Conservation (phyloP, 2,888 invertebrate species). For the Morpho deidamia region DNA sequence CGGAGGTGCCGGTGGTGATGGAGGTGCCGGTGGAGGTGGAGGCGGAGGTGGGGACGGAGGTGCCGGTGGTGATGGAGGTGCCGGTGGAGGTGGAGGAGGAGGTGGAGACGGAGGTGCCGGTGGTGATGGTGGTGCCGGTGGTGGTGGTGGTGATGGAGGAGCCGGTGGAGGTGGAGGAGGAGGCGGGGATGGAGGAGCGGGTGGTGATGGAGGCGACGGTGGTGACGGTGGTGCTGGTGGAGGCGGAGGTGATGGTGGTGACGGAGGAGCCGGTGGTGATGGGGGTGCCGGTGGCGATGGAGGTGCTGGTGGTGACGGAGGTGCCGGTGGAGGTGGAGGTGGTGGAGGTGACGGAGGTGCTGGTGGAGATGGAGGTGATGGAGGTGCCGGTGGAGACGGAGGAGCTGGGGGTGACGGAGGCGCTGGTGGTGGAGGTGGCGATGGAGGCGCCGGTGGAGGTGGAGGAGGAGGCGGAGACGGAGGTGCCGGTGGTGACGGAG, state of each 20-base stretch:
- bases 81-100: neutral
- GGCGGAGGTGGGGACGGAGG: neutral
- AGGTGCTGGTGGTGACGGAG: neutral
- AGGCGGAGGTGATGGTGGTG: neutral
- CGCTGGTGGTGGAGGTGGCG: neutral
- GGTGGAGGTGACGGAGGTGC: neutral
- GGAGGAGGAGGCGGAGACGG: neutral
- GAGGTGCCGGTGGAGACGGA: neutral
- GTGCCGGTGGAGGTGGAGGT: neutral
- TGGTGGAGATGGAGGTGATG: neutral
- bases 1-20: neutral
- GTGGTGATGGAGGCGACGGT: neutral
- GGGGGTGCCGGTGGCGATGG: neutral
- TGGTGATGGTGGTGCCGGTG: neutral
- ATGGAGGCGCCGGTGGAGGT: neutral
- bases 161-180: neutral
- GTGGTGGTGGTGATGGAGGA: neutral
- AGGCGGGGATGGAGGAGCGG: neutral
- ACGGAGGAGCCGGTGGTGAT: neutral
- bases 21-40: neutral
- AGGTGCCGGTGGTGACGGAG: conserved; percentile 8
- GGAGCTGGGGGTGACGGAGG: neutral
- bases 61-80: neutral
- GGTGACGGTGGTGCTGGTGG: neutral
- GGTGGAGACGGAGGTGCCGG: conserved; percentile 19